Evolutionary conservation across 2,113 vertebrate species (phyloP).

Genomic region (Suncus etruscus): DNA sequence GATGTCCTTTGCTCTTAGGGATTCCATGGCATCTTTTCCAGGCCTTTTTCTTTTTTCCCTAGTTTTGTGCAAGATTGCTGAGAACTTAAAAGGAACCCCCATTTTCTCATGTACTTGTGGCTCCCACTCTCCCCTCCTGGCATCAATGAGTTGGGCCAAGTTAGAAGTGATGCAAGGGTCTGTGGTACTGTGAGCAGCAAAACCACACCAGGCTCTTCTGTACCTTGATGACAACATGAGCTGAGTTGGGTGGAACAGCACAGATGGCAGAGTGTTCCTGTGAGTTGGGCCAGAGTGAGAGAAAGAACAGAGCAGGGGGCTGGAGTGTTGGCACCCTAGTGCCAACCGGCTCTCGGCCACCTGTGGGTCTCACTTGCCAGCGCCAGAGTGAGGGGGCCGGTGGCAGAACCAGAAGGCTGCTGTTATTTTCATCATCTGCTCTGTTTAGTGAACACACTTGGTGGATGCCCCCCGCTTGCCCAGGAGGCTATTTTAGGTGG

Average conservation of each 20-base stretch:
- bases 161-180: background rate
- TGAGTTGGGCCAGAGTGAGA: conserved; percentile 50
- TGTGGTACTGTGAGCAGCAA: background rate
- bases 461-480: conserved; percentile 49
- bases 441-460: conserved; percentile 66
- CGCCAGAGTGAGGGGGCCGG: background rate
- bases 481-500: conserved; percentile 67
- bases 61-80: background rate
- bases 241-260: background rate
- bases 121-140: no score
- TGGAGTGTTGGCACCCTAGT: conserved; percentile 24
- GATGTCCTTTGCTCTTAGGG: background rate
- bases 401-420: conserved; percentile 61
- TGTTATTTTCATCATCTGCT: conserved; percentile 69
- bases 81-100: background rate
- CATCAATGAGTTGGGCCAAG: background rate
- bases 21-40: background rate
- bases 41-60: background rate
- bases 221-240: background rate
- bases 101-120: no score
- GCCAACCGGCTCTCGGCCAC: conserved; percentile 15
- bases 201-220: background rate
- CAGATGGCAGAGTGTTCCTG: conserved; percentile 68
- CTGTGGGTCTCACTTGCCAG: background rate
- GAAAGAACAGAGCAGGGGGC: conserved; percentile 59